phyloP scores from a whole-genome alignment of 92 coral and sea anemone species.

The Epizoanthus scotinus region DNA sequence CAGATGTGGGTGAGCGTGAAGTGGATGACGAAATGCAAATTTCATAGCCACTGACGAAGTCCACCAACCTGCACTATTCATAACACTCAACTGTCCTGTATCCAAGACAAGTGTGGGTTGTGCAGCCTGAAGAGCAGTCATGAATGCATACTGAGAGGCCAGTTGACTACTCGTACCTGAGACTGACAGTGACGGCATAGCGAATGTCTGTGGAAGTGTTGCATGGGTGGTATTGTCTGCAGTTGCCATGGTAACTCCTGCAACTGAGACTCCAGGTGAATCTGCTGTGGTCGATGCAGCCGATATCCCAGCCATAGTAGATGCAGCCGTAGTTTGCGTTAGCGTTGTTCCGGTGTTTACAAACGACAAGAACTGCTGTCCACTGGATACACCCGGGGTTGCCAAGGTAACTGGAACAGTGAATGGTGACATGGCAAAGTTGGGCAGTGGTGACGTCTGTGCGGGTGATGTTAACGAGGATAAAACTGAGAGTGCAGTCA shows the following conservation, averaged over 20 bases:
- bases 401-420: slow-evolving; percentile 83
- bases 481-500: slow-evolving; percentile 92
- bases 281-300: slow-evolving; percentile 38
- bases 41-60: slow-evolving; percentile 10
- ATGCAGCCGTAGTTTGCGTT: slow-evolving; percentile 45
- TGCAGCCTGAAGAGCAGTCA: slow-evolving; percentile 32
- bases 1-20: not conserved
- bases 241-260: slow-evolving; percentile 45
- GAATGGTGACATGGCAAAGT: slow-evolving; percentile 91
- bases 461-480: slow-evolving; percentile 89
- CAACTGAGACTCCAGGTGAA: slow-evolving; percentile 41
- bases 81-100: slow-evolving; percentile 28
- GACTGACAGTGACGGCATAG: slow-evolving; percentile 36
- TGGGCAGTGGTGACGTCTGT: slow-evolving; percentile 91
- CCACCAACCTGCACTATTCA: slow-evolving; percentile 39
- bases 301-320: slow-evolving; percentile 45
- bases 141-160: slow-evolving; percentile 28
- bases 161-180: slow-evolving; percentile 41
- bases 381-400: slow-evolving; percentile 64
- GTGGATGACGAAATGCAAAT: not conserved
- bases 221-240: slow-evolving; percentile 51
- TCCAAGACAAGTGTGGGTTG: slow-evolving; percentile 33
- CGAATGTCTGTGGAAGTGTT: slow-evolving; percentile 42
- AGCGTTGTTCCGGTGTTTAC: slow-evolving; percentile 32
- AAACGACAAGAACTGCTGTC: slow-evolving; percentile 83